phyloP scores from a whole-genome alignment of 2,113 vertebrate genomes.

The Phrynosoma platyrhinos region DNA sequence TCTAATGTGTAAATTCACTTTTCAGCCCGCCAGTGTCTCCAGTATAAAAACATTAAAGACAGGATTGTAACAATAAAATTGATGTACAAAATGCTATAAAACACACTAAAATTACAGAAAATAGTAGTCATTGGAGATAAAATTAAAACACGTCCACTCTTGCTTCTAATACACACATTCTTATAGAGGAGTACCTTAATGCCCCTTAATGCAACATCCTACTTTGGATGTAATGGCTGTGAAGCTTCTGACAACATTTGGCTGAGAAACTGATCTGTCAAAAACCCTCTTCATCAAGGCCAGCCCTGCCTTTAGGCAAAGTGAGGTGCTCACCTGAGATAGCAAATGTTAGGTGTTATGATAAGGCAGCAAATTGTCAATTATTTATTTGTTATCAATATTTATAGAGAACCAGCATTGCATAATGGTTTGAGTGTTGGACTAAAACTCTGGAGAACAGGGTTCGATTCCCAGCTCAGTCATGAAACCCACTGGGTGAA shows the following conservation, averaged over 20 bases:
- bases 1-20: background rate
- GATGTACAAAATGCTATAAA: background rate
- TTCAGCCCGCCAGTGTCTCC: background rate
- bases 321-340: too few relatives aligned
- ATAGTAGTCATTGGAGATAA: background rate
- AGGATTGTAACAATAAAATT: background rate
- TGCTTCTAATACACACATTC: background rate
- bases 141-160: background rate
- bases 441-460: too few relatives aligned
- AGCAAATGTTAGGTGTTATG: too few relatives aligned
- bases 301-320: too few relatives aligned
- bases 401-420: too few relatives aligned
- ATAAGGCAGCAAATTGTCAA: too few relatives aligned
- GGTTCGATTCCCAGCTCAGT: too few relatives aligned
- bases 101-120: background rate
- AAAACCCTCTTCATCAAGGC: background rate
- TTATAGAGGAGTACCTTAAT: background rate
- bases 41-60: background rate
- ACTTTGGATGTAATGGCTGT: background rate
- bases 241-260: background rate
- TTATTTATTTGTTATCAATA: too few relatives aligned
- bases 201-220: too few relatives aligned
- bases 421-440: too few relatives aligned
- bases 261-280: background rate
- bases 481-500: too few relatives aligned